phyloP scores from a whole-genome alignment of 2,797 vertebrate genomes.

The Astyanax mexicanus region DNA sequence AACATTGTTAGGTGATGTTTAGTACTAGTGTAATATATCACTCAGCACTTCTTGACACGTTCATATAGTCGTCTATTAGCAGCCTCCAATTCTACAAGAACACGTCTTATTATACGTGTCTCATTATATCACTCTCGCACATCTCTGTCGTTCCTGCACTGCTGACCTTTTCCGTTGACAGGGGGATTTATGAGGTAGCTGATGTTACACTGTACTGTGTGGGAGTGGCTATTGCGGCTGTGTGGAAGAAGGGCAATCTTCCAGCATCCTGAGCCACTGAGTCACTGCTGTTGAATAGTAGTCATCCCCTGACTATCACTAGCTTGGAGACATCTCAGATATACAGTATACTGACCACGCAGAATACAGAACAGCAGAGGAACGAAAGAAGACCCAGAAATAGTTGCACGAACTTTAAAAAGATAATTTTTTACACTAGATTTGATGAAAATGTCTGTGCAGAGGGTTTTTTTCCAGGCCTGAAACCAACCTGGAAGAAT shows the following conservation, averaged over 20 bases:
- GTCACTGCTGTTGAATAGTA: slow-evolving; percentile 10
- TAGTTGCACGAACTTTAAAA: no score
- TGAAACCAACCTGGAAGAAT: no score
- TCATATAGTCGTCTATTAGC: neutral
- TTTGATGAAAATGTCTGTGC: no score
- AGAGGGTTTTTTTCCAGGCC: no score
- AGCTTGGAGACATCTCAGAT: neutral
- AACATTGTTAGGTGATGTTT: neutral
- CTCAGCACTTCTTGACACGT: neutral
- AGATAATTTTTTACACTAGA: no score
- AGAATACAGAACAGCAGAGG: neutral
- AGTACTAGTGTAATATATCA: neutral
- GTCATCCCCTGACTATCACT: slow-evolving; percentile 11
- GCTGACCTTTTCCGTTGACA: slow-evolving; percentile 35
- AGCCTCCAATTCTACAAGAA: neutral
- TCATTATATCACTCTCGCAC: slow-evolving; percentile 25
- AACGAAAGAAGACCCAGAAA: neutral
- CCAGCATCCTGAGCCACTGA: neutral
- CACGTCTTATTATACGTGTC: neutral
- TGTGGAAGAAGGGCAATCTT: slow-evolving; percentile 19
- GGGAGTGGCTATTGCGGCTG: slow-evolving; percentile 2
- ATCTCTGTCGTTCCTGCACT: slow-evolving; percentile 15
- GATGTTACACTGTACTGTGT: slow-evolving; percentile 30
- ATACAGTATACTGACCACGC: neutral
- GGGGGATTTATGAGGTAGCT: slow-evolving; percentile 16